Conservation (phyloP, 37 sponge, comb jelly and placozoan genomes). For the Mnemiopsis leidyi region DNA sequence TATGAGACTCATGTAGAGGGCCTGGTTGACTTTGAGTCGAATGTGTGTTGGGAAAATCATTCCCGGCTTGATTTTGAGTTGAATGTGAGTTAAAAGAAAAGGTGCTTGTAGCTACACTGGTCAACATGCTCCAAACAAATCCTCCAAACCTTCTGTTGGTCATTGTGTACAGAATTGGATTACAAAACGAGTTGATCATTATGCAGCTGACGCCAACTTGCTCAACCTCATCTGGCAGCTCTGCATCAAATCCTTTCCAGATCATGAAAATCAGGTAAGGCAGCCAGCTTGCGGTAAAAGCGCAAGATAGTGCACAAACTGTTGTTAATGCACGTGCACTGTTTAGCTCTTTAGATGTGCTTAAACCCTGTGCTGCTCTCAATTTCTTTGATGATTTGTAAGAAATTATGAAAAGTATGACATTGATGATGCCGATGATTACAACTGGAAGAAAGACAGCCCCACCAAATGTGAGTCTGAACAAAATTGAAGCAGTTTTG, state of each 20-base stretch:
- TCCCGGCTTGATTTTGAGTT: too few species aligned
- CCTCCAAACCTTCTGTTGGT: conserved; percentile 26
- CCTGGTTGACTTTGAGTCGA: too few species aligned
- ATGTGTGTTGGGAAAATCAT: too few species aligned
- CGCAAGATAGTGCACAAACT: conserved; percentile 10
- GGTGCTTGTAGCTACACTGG: too few species aligned
- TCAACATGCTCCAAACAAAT: conserved; percentile 25
- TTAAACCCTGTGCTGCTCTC: background rate
- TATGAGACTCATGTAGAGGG: too few species aligned
- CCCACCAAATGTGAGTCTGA: background rate
- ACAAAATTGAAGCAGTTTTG: background rate
- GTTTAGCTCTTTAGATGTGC: background rate
- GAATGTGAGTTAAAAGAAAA: too few species aligned
- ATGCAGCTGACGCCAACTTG: background rate
- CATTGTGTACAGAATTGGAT: conserved; percentile 26
- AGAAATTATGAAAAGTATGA: conserved; percentile 6
- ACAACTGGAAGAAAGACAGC: conserved; percentile 19
- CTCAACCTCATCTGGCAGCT: background rate
- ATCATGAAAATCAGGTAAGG: background rate
- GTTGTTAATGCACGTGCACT: background rate
- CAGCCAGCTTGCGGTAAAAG: background rate
- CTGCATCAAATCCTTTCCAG: background rate
- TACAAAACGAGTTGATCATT: conserved; percentile 16
- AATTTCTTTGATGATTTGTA: background rate
- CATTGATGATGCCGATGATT: background rate